Percentiles rank a stretch among this genome's conserved stretches.
Conservation (phyloP, 1,140 invertebrate species). For the Zophobas morio region DNA sequence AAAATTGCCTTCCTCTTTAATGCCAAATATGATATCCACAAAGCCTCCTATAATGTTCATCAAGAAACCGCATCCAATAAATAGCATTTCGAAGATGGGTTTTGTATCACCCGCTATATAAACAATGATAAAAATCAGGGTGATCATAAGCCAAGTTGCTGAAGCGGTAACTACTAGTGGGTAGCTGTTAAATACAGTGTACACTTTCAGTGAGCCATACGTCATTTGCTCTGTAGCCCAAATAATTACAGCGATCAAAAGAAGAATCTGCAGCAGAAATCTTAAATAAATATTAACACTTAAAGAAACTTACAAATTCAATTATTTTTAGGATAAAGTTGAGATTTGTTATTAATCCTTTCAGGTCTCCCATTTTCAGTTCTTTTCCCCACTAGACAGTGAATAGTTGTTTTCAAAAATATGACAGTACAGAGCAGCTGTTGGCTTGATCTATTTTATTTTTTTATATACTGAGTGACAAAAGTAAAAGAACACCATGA, state of each 20-base stretch:
- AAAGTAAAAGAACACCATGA: too few relatives aligned
- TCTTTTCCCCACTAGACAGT: background rate
- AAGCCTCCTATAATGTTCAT: constrained; percentile 1
- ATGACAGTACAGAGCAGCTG: too few relatives aligned
- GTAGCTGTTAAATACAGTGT: background rate
- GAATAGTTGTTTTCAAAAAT: too few relatives aligned
- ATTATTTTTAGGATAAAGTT: constrained; percentile 21
- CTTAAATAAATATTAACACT: too few relatives aligned
- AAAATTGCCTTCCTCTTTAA: background rate
- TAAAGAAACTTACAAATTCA: background rate
- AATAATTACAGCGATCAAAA: constrained; percentile 1
- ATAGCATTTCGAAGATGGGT: background rate
- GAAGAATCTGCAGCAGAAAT: constrained; percentile 9
- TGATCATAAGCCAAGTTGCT: background rate
- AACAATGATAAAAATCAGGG: background rate
- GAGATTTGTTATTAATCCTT: background rate
- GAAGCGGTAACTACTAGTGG: background rate
- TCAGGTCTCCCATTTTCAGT: constrained; percentile 13
- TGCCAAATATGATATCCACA: constrained; percentile 3
- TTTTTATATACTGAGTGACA: too few relatives aligned
- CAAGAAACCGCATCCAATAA: background rate
- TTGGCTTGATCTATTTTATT: too few relatives aligned
- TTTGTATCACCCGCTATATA: background rate
- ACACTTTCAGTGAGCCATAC: background rate
- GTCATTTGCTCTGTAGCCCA: background rate